These are phyloP conservation scores for Harpagifer antarcticus DNA, from an alignment of 2,797 vertebrate genomes.

Conservation along the genomic window DNA sequence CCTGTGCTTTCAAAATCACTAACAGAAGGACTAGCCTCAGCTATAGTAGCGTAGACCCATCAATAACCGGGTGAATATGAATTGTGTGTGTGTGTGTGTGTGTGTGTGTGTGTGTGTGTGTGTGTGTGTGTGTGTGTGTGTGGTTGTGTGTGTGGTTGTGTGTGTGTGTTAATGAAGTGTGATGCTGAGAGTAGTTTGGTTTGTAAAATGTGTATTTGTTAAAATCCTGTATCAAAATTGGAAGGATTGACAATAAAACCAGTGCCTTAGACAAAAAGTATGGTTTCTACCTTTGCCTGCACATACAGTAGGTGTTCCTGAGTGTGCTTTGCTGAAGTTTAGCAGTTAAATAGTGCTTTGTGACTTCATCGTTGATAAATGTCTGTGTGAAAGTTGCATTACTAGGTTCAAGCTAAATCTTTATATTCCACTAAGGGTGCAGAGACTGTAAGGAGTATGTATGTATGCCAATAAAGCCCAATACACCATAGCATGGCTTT, in stretches of 20 bases:
- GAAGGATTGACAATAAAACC: constrained; percentile 69
- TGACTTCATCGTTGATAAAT: constrained; percentile 49
- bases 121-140: constrained; percentile 20
- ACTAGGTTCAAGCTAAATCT: constrained; percentile 63
- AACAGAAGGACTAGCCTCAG: constrained; percentile 83
- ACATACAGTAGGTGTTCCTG: constrained; percentile 38
- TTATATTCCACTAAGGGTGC: constrained; percentile 74
- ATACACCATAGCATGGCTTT: constrained; percentile 52
- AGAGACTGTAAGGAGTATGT: constrained; percentile 76
- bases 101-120: constrained; percentile 34
- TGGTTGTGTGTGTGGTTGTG: constrained; percentile 21
- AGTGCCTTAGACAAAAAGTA: constrained; percentile 85
- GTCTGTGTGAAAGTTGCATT: constrained; percentile 71
- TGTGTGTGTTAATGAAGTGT: constrained; percentile 28
- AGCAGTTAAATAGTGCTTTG: constrained; percentile 67
- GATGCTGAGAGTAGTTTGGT: constrained; percentile 54
- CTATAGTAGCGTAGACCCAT: constrained; percentile 78
- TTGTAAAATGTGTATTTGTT: constrained; percentile 66
- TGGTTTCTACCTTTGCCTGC: constrained; percentile 67
- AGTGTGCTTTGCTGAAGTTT: constrained; percentile 71
- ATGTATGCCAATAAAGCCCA: constrained; percentile 82
- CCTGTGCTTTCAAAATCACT: constrained; percentile 85
- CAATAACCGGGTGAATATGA: constrained; percentile 68
- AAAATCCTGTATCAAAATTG: constrained; percentile 65
- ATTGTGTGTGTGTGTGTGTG: constrained; percentile 34